phyloP scores from a whole-genome alignment of 2,888 invertebrate species.

The Pyrgus malvae region DNA sequence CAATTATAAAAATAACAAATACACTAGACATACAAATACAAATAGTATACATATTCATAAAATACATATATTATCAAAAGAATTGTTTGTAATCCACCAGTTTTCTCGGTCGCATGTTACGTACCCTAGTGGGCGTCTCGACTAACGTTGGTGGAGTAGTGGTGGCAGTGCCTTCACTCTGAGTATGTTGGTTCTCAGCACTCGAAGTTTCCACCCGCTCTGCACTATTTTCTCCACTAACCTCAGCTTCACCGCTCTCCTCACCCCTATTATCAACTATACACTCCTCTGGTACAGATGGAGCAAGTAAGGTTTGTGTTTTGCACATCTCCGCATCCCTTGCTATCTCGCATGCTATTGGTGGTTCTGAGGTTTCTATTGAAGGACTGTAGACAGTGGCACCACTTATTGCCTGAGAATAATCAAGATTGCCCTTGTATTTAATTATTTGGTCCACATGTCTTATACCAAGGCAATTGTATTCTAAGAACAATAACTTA shows the following conservation, averaged over 20 bases:
- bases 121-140: not conserved
- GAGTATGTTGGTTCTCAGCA: not conserved
- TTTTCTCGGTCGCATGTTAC: not conserved
- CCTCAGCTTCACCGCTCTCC: not conserved
- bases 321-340: not conserved
- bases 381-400: not conserved
- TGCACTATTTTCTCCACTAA: not conserved
- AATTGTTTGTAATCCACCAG: not conserved
- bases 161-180: not conserved
- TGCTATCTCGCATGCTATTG: no score
- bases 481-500: slow-evolving; percentile 11
- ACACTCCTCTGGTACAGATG: not conserved
- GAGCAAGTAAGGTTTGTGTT: not conserved
- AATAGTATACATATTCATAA: not conserved
- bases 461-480: slow-evolving; percentile 5
- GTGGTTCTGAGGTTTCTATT: not conserved
- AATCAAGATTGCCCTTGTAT: slow-evolving; percentile 2
- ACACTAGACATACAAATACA: not conserved
- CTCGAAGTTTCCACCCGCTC: not conserved
- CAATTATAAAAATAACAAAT: not conserved
- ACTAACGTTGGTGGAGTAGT: not conserved
- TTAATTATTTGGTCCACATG: slow-evolving; percentile 26
- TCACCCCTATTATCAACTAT: not conserved
- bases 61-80: not conserved
- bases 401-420: not conserved